phyloP scores from a whole-genome alignment of 1,140 invertebrate genomes.

The Eriosoma lanigerum region DNA sequence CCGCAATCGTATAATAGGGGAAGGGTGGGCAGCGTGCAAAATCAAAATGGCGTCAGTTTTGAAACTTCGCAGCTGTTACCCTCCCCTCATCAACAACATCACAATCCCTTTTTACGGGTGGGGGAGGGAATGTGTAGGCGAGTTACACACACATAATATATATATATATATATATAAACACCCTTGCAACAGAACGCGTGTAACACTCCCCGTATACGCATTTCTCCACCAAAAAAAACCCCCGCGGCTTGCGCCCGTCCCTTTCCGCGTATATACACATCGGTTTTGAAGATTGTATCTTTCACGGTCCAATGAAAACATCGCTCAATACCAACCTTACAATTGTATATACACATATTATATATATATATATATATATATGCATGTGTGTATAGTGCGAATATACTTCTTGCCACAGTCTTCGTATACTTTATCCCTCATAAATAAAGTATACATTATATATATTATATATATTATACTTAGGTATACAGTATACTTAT shows the following conservation, averaged over 20 bases:
- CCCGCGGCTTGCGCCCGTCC: not conserved
- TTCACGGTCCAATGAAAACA: conserved; percentile 48
- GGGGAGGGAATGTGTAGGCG: not conserved
- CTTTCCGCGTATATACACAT: not conserved
- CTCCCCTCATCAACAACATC: conserved; percentile 7
- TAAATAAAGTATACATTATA: no score
- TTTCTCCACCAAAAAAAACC: not conserved
- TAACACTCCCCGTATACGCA: not conserved
- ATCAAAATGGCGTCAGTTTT: conserved; percentile 45
- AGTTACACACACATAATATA: no score
- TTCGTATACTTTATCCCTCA: no score
- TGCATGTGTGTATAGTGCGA: not conserved
- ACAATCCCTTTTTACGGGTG: not conserved
- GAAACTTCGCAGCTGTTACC: conserved; percentile 41
- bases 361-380: not conserved
- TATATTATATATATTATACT: no score
- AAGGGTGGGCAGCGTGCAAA: not conserved
- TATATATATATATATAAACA: conserved; percentile 14
- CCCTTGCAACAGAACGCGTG: conserved; percentile 4
- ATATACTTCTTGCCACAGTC: not conserved
- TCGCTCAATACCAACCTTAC: conserved; percentile 40
- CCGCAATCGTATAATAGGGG: not conserved
- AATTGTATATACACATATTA: not conserved
- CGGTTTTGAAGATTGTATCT: conserved; percentile 43
- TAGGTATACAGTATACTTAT: no score